Percentiles rank a stretch among this genome's conserved stretches.
Evolutionary conservation across 2,888 invertebrate genomes (phyloP).

Genomic region (Heliconius aoede): DNA sequence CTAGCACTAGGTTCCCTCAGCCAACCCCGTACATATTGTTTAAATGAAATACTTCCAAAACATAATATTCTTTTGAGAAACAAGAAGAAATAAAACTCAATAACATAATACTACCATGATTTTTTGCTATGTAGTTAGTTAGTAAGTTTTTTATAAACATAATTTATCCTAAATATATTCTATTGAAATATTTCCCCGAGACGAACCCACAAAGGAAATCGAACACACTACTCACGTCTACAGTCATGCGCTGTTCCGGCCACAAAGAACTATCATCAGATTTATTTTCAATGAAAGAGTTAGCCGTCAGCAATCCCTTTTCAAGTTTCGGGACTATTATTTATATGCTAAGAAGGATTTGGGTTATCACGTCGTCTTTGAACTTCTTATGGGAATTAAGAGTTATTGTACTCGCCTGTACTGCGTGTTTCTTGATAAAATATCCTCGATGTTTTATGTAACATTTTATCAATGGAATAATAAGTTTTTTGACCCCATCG

Average conservation of each 20-base stretch:
- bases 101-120: too few relatives aligned
- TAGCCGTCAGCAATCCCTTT: constrained; percentile 29
- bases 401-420: constrained; percentile 10
- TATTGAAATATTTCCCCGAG: too few relatives aligned
- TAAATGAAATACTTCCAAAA: too few relatives aligned
- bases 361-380: constrained; percentile 24
- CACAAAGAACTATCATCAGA: neutral
- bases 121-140: too few relatives aligned
- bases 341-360: constrained; percentile 39
- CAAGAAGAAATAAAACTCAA: too few relatives aligned
- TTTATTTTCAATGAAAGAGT: constrained; percentile 4
- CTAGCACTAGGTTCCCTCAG: too few relatives aligned
- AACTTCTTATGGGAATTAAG: constrained; percentile 24
- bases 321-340: constrained; percentile 36
- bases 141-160: too few relatives aligned
- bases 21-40: too few relatives aligned
- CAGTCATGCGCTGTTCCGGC: neutral
- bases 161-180: too few relatives aligned
- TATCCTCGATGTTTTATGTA: too few relatives aligned
- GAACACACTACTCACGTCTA: neutral
- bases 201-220: neutral
- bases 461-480: neutral
- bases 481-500: neutral
- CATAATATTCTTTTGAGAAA: too few relatives aligned
- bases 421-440: neutral